These are phyloP conservation scores for Gallinago paraguaiae DNA, from an alignment of 2,113 vertebrate genomes.

Conservation along the genomic window DNA sequence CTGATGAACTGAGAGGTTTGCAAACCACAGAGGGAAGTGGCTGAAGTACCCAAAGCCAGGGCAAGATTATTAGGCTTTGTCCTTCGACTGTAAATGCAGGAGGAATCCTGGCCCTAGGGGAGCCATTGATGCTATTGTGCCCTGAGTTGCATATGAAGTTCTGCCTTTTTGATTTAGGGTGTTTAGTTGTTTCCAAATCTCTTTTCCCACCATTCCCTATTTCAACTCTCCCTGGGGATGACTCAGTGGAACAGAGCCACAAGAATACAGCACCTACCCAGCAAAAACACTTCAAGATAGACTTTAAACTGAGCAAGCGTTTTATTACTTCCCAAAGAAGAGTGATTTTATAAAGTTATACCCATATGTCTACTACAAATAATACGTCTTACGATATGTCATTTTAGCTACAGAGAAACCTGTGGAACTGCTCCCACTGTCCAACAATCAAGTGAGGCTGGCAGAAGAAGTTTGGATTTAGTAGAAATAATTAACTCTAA, in stretches of 20 bases:
- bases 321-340: constrained; percentile 17
- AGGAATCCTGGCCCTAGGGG: not conserved
- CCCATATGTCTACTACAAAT: not conserved
- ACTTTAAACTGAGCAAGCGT: not conserved
- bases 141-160: not conserved
- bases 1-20: not conserved
- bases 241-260: constrained; percentile 1
- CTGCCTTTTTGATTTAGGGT: constrained; percentile 19
- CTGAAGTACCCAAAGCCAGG: not conserved
- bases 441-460: not conserved
- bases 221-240: not conserved
- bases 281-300: constrained; percentile 25
- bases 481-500: not conserved
- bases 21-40: not conserved
- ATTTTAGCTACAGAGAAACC: not conserved
- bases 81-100: not conserved
- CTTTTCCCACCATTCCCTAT: not conserved
- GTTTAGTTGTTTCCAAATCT: constrained; percentile 24
- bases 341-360: not conserved
- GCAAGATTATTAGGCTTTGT: not conserved
- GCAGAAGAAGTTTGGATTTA: not conserved
- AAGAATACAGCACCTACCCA: not conserved
- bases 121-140: not conserved
- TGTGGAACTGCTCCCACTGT: not conserved
- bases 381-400: not conserved